Evolutionary conservation across 2,113 vertebrate species (phyloP).

Genomic region (Pipa parva): DNA sequence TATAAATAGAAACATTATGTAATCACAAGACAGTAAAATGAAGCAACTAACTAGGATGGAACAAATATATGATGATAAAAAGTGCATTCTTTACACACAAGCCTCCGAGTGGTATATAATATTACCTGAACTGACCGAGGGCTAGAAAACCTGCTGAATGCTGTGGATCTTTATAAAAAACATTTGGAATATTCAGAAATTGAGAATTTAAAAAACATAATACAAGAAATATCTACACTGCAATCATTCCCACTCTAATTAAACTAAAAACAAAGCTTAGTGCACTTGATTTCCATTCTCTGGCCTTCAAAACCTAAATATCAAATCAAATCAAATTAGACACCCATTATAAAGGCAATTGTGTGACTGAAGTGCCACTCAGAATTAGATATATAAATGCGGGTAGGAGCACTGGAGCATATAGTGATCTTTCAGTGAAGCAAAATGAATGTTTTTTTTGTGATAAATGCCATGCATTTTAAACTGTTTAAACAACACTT

Average conservation of each 20-base stretch:
- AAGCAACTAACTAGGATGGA: too few species aligned
- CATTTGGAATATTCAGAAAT: too few species aligned
- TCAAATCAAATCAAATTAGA: constrained; percentile 3
- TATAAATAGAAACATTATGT: too few species aligned
- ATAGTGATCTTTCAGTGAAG: constrained; percentile 33
- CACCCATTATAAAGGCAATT: background rate
- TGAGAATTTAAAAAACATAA: too few species aligned
- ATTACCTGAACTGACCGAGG: too few species aligned
- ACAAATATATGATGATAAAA: too few species aligned
- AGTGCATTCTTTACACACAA: too few species aligned
- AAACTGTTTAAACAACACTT: constrained; percentile 42
- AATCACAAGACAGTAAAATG: too few species aligned
- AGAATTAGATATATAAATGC: background rate
- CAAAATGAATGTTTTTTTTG: constrained; percentile 47
- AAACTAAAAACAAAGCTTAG: too few species aligned
- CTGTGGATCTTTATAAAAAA: too few species aligned
- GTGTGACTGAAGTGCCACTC: background rate
- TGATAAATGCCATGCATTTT: constrained; percentile 41
- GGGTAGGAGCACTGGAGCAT: background rate
- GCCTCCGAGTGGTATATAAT: too few species aligned
- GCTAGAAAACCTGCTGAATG: too few species aligned
- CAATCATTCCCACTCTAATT: background rate
- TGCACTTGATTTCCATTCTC: background rate
- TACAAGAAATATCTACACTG: background rate
- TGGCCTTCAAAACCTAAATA: background rate